Conservation (phyloP, 1,140 invertebrate genomes). For the Drosophila grimshawi region DNA sequence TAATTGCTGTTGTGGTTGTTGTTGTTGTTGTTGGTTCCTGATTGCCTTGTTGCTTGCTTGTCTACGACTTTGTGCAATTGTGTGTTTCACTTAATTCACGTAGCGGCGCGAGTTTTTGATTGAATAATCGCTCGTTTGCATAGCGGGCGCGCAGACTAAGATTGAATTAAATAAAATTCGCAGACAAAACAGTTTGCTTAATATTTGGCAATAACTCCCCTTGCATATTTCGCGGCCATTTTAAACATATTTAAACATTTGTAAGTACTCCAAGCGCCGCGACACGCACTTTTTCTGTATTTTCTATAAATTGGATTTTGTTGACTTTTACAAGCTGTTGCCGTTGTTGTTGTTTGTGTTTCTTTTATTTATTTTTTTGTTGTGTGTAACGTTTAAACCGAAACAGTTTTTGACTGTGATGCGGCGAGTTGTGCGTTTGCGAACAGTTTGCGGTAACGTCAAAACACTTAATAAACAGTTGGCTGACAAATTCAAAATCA, state of each 20-base stretch:
- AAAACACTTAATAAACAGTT: constrained; percentile 83
- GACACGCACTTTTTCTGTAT: constrained; percentile 42
- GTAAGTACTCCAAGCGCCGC: constrained; percentile 6
- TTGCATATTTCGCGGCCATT: constrained; percentile 46
- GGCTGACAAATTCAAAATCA: constrained; percentile 83
- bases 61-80: constrained; percentile 70
- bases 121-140: constrained; percentile 81
- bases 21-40: constrained; percentile 46
- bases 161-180: constrained; percentile 45
- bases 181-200: constrained; percentile 22
- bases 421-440: constrained; percentile 53
- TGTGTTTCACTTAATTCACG: constrained; percentile 79
- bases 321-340: constrained; percentile 10
- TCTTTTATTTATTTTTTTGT: not conserved
- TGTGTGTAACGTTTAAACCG: not conserved
- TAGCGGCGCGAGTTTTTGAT: constrained; percentile 78
- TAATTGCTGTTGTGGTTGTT: constrained; percentile 13
- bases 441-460: constrained; percentile 79
- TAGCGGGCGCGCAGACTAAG: constrained; percentile 46
- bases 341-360: not conserved
- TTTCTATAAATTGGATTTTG: constrained; percentile 1
- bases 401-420: constrained; percentile 15
- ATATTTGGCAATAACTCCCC: constrained; percentile 42
- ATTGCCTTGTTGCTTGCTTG: constrained; percentile 40
- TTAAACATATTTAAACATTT: constrained; percentile 33